These are phyloP conservation scores for Dipodomys spectabilis DNA, from an alignment of 2,113 vertebrate genomes.

Conservation along the genomic window DNA sequence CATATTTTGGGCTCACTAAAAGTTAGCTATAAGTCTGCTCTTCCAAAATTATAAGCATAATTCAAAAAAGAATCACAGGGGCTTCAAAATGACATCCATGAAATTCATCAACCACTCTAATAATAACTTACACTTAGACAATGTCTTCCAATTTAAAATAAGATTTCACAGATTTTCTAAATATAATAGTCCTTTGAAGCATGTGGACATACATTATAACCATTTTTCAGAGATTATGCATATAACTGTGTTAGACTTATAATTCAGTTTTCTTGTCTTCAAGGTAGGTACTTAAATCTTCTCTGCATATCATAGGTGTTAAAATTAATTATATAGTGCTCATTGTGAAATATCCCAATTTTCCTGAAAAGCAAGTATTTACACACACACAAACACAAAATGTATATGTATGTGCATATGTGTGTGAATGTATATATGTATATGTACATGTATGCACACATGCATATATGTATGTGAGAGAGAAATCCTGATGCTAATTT, in stretches of 20 bases:
- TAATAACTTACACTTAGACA: constrained; percentile 46
- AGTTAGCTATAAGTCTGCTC: constrained; percentile 58
- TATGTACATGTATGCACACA: background rate
- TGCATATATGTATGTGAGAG: no score
- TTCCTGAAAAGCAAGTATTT: background rate
- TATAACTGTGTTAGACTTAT: background rate
- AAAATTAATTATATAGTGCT: background rate
- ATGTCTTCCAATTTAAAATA: constrained; percentile 51
- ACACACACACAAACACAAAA: background rate
- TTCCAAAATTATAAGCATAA: constrained; percentile 62
- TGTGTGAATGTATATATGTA: background rate
- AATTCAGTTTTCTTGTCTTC: constrained; percentile 52
- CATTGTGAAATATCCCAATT: constrained; percentile 10
- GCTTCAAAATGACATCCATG: constrained; percentile 54
- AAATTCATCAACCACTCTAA: constrained; percentile 61
- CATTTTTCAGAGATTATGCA: constrained; percentile 56
- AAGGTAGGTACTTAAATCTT: background rate
- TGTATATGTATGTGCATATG: background rate
- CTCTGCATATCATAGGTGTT: background rate
- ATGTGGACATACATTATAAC: constrained; percentile 37
- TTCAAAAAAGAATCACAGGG: constrained; percentile 57
- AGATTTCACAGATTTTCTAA: constrained; percentile 61
- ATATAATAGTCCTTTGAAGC: constrained; percentile 61
- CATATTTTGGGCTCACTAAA: constrained; percentile 53
- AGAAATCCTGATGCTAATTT: background rate